Evolutionary conservation across 2,888 invertebrate genomes (phyloP), one percentile per base, ranked within the genome.

Genomic region (Diarsia dahlii): DNA sequence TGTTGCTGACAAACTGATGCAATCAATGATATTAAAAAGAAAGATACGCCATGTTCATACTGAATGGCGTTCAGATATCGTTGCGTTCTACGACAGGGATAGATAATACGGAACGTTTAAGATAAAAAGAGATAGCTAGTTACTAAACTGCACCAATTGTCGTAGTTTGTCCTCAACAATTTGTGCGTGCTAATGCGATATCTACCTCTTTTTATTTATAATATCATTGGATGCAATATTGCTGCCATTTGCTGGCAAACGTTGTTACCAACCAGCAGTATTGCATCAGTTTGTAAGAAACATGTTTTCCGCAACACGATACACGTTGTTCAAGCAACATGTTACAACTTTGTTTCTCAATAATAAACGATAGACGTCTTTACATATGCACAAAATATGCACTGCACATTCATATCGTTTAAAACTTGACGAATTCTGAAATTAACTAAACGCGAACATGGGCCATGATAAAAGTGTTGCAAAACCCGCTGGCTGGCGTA

Each of bases 401-500:
- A n/a, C n/a, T 2, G 13, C 2, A 23, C 20, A 70, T 62, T 62
- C 13, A 1, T n/a, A n/a, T n/a, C n/a, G n/a, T n/a, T 45, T 20
- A 67, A 45, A 52, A 2, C 0, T 34, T 50, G 12, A 20, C 2
- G n/a, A 20, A 66, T 46, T 28, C 45, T 67, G 20, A 71, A 28
- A 56, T 56, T 9, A 23, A 56, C 58, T 58, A 58, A 28, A 58
- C 28, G 58, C 58, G 15, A 54, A 18, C n/a, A 56, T 3, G 56
- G 15, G 46, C 54, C 65, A 66, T 23, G 28, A 28, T 62, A 20
- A 56, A 48, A 62, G 63, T 71, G 77, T 64, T 77, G 39, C 23
- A 65, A 46, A 52, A 58, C 15, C 56, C 34, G 15, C 18, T 3
- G 1, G 15, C 18, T 3, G 1, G 20, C 2, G n/a, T 1, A 9